These are phyloP conservation scores for Polyommatus icarus DNA, from an alignment of 2,888 invertebrate species.

Conservation along the genomic window DNA sequence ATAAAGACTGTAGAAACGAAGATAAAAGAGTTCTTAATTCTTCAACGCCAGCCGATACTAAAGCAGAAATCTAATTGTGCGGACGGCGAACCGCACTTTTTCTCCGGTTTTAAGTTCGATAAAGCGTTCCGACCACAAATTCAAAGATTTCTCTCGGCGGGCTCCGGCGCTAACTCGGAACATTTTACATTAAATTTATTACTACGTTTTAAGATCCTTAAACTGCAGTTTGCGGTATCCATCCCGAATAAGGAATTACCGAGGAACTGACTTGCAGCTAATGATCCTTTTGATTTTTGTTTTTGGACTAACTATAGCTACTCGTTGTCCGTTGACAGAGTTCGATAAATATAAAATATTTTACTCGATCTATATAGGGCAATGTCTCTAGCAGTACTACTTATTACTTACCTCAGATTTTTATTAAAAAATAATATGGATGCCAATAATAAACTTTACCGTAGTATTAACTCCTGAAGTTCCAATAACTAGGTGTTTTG, in stretches of 20 bases:
- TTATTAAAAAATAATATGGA: background rate
- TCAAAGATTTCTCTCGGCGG: constrained; percentile 18
- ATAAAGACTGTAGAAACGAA: background rate
- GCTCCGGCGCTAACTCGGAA: constrained; percentile 13
- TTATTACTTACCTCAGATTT: background rate
- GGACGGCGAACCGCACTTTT: constrained; percentile 1
- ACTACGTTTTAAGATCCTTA: constrained; percentile 16
- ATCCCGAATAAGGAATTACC: background rate
- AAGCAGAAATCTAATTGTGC: constrained; percentile 6
- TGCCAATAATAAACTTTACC: too few relatives aligned
- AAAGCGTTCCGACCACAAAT: constrained; percentile 24
- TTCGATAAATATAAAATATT: background rate
- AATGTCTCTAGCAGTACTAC: background rate
- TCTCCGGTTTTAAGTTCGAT: constrained; percentile 19
- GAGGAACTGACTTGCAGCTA: background rate
- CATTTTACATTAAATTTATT: constrained; percentile 24
- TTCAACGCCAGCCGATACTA: background rate
- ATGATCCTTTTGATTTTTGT: background rate
- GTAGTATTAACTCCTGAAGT: background rate
- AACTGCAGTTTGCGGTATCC: constrained; percentile 21
- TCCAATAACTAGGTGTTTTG: background rate
- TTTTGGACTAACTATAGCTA: background rate
- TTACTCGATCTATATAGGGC: background rate
- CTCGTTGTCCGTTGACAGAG: background rate
- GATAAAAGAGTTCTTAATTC: background rate